Evolutionary conservation across 2,113 vertebrate species (phyloP), one percentile per base, ranked within the genome.

Genomic region (Balaenoptera acutorostrata): DNA sequence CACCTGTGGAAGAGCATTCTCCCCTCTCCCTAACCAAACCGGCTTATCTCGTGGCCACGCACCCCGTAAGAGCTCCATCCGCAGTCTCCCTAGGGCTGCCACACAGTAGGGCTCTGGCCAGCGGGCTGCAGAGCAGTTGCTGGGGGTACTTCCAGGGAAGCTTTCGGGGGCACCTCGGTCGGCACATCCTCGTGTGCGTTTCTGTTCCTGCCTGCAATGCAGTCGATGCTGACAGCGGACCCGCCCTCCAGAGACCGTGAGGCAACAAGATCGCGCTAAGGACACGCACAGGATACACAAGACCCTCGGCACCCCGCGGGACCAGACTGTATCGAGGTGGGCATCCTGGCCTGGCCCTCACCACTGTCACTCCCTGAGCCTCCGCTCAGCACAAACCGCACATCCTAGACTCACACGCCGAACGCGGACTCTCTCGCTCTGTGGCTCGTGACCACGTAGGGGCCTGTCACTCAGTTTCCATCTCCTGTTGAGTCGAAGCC

Each of bases 31-130:
- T 29, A 49, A 36, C 2, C 3, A 14, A 18, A 10, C 7, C 4
- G 2, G 33, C n/a, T n/a, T 15, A 31, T 41, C 29, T 11, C 18
- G 6, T 1, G 1, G 21, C 46, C 25, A 6, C 0, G 3, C 18
- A 41, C 25, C 23, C 63, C 21, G 31, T 18, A 2, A 46, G 27
- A 55, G 83, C 7, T 10, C 44, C 46, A 52, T 5, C 25, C 2
- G 0, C 0, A 1, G 41, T 0, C 9, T 46, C 17, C 31, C 20
- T 2, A 39, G 49, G 52, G 12, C 8, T 55, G 66, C 7, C 66
- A 23, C 2, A 5, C 17, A 8, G 63, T 0, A 5, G 0, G 23
- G 29, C 21, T 64, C 72, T 23, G 69, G 23, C 52, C n/a, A 25
- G 52, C 6, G 46, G 31, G 29, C 21, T 10, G 0, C 25, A 27